Evolutionary conservation across 2,888 invertebrate genomes (phyloP), one percentile per base, ranked within the genome.

Genomic region (Geophilus truncorum): DNA sequence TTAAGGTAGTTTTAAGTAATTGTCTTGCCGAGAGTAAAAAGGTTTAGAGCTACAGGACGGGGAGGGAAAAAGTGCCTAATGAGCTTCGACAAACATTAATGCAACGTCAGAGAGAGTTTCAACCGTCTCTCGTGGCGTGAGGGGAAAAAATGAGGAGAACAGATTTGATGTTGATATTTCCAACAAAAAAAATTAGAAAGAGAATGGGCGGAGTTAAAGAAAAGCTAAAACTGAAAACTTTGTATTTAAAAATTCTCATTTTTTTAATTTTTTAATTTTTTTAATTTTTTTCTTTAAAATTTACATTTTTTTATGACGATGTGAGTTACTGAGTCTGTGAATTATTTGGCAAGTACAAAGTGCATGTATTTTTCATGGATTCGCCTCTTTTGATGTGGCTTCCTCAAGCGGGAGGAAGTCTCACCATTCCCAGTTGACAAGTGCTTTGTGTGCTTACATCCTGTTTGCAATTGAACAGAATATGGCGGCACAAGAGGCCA

Each of bases 1-100:
- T 78, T 40, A 45, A 45, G 78, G 78, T 78, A 45, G 78, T 78
- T 78, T 36, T 78, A 78, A 36, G 36, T 78, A 78, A 78, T 78
- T 78, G 78, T 78, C 77, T 77, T 36, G 70, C 70, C 70, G 70
- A 70, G 77, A 77, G 77, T 36, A 77, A 77, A 36, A 77, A 77
- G 77, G 36, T 77, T 77, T 77, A 70, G 51, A 51, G 51, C 51
- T 51, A 51, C 51, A 75, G 36, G 77, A 77, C 32, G 77, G 32
- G 77, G 36, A 77, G 77, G 32, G 77, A 77, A 77, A 77, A 77
- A 77, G 36, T 32, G 77, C 77, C 36, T 77, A 77, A 77, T 77
- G 77, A 77, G 77, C 77, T 77, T 77, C 77, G 32, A 36, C 77
- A 77, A 77, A 77, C 77, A 77, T 77, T 77, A 77, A 77, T 77